Evolutionary conservation across 2,888 invertebrate genomes (phyloP).

Genomic region (Atherix ibis): DNA sequence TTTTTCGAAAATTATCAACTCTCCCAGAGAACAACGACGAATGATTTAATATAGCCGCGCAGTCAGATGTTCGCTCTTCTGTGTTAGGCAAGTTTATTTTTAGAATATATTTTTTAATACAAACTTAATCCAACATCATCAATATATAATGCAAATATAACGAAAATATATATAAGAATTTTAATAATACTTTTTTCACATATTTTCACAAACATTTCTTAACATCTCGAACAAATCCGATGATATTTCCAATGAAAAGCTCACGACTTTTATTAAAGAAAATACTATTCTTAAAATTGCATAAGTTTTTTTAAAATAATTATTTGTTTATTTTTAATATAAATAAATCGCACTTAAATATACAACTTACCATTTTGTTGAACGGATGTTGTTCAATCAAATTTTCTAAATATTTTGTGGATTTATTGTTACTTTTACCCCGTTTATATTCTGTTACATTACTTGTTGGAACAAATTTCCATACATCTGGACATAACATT

Average conservation of each 20-base stretch:
- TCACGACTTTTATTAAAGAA: too few species aligned
- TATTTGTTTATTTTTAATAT: too few species aligned
- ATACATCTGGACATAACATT: slow-evolving; percentile 44
- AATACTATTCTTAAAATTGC: too few species aligned
- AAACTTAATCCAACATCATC: too few species aligned
- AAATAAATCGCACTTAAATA: too few species aligned
- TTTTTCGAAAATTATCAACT: neutral
- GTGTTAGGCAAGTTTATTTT: slow-evolving; percentile 5
- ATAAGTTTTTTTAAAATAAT: too few species aligned
- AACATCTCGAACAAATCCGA: too few species aligned
- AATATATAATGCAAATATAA: too few species aligned
- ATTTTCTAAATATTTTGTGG: slow-evolving; percentile 17
- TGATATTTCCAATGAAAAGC: too few species aligned
- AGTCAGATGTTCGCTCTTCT: neutral
- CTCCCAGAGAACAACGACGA: neutral
- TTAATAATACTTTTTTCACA: neutral
- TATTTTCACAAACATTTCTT: too few species aligned
- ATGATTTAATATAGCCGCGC: neutral
- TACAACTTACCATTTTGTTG: slow-evolving; percentile 39
- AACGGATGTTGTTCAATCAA: slow-evolving; percentile 33
- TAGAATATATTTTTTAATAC: too few species aligned
- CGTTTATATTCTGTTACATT: slow-evolving; percentile 26
- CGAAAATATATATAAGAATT: too few species aligned
- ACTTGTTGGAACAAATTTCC: slow-evolving; percentile 35
- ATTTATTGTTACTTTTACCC: slow-evolving; percentile 17